Evolutionary conservation across 2,113 vertebrate genomes (phyloP).

Genomic region (Microtus richardsoni): DNA sequence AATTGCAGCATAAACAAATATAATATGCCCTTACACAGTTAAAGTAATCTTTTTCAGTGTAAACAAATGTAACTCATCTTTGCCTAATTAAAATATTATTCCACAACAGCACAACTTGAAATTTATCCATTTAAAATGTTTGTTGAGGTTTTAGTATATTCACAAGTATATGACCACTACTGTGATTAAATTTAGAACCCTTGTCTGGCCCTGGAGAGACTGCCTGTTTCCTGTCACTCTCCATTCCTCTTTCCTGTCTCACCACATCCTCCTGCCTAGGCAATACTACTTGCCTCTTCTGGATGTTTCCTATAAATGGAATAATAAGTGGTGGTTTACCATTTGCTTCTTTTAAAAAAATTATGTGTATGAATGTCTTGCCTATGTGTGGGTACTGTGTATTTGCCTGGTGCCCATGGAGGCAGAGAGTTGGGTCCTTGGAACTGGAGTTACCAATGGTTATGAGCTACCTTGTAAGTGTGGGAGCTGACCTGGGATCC

Average conservation of each 20-base stretch:
- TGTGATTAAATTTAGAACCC: constrained; percentile 7
- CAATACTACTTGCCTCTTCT: neutral
- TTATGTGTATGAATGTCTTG: neutral
- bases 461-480: neutral
- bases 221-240: neutral
- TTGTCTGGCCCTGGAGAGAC: neutral
- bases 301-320: neutral
- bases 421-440: neutral
- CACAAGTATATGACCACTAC: neutral
- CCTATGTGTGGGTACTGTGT: neutral
- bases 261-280: neutral
- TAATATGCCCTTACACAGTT: neutral
- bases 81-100: neutral
- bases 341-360: neutral
- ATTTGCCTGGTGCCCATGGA: neutral
- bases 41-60: neutral
- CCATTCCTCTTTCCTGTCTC: neutral
- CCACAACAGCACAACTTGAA: neutral
- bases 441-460: neutral
- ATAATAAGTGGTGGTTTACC: neutral
- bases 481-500: neutral
- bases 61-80: neutral
- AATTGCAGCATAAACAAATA: neutral
- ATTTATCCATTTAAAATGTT: constrained; percentile 13
- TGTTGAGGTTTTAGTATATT: constrained; percentile 1